Base-by-base conservation (phyloP, 2,888 invertebrate species). In the Drosophila paramelanica region DNA sequence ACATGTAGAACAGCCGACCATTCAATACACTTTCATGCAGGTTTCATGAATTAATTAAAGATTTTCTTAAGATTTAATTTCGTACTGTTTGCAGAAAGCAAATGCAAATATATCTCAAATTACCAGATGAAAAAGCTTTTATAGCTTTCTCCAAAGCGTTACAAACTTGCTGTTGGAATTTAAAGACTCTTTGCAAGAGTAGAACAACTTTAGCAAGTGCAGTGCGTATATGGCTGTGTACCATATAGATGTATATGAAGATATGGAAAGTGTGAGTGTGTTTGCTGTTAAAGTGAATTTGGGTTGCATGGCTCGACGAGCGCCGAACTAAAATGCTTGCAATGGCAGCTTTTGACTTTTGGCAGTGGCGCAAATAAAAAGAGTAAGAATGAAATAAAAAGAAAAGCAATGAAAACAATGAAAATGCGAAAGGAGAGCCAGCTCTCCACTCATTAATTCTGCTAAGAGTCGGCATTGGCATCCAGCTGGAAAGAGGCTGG, bases 401-500 rank as follows among this genome's bases (percentile, higher is more conserved):
- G 27, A 47, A 60, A 56, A 53, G 39, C 43, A 58, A 49, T 17
- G 43, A 57, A 49, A 47, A 70, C 62, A 57, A 69, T 49, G 46
- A 59, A 58, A 59, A 64, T 67, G 62, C 39, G 43, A 59, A 68
- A 65, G 67, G 33, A 67, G 64, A 76, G 62, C 53, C 67, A 65
- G 49, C 51, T 49, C 60, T 73, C 51, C 75, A 66, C 73, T 79
- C 79, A 80, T 79, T 79, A 79, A 79, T 80, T 77, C 73, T 69
- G 67, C 59, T 73, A 76, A 62, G 68, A 77, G 52, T 57, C 61
- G 43, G 59, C 52, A 62, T 20, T 23, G 42, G 56, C 70, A 56
- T 46, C 51, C 38, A 50, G 20, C 36, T 27, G 56, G 33, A 42
- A 49, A 55, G 43, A 14, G 23, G 11, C 3, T 36, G 33, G 20